These are phyloP conservation scores for Ligdia adustata DNA, from an alignment of 2,888 invertebrate species.

Conservation along the genomic window DNA sequence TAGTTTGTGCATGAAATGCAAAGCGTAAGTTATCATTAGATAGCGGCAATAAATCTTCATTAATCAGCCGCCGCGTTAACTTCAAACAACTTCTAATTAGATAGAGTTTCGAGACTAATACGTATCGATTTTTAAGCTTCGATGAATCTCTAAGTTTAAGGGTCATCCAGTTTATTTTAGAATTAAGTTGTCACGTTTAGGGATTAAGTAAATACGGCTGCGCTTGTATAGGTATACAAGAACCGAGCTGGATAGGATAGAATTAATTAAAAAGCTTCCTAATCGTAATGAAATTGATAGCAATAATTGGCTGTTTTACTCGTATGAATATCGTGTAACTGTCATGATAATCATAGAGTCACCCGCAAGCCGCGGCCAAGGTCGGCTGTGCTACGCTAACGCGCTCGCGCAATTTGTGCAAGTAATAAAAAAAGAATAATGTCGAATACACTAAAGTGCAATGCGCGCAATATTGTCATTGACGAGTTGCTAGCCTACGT, in stretches of 20 bases:
- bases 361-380: no score
- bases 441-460: no score
- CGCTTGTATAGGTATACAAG: no score
- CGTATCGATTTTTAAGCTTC: slow-evolving; percentile 35
- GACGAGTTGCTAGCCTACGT: no score
- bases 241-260: background rate
- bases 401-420: no score
- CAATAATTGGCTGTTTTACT: no score
- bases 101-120: slow-evolving; percentile 44
- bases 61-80: slow-evolving; percentile 60
- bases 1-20: slow-evolving; percentile 36
- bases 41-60: slow-evolving; percentile 61
- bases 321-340: no score
- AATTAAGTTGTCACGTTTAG: slow-evolving; percentile 10
- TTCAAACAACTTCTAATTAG: slow-evolving; percentile 67
- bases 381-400: no score
- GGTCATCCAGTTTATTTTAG: slow-evolving; percentile 22
- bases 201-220: slow-evolving; percentile 17
- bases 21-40: slow-evolving; percentile 53
- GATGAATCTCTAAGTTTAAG: slow-evolving; percentile 22
- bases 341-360: no score
- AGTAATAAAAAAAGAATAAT: no score
- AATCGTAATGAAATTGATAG: slow-evolving; percentile 7
- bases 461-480: no score
- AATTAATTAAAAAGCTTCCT: slow-evolving; percentile 9